These are phyloP conservation scores for Champsocephalus esox DNA, from an alignment of 2,797 vertebrate species.

Conservation along the genomic window DNA sequence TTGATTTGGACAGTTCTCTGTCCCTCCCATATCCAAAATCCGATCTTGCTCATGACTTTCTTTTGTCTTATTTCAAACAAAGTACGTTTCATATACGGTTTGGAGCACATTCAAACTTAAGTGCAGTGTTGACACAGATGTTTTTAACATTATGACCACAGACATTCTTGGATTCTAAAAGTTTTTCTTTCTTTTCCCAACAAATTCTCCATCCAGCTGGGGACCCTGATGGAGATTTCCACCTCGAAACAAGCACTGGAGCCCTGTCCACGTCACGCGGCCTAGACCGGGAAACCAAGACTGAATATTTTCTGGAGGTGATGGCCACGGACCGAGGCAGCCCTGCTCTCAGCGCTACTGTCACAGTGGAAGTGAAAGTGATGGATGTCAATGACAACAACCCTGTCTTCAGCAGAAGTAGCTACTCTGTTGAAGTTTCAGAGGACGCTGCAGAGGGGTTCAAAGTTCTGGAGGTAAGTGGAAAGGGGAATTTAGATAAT, in stretches of 20 bases:
- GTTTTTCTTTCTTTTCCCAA: constrained; percentile 2
- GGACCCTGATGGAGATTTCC: constrained; percentile 90
- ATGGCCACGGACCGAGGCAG: constrained; percentile 89
- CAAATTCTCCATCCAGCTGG: constrained; percentile 83
- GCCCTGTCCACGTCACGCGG: constrained; percentile 88
- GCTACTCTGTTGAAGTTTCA: constrained; percentile 88
- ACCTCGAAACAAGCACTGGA: constrained; percentile 86
- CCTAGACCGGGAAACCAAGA: constrained; percentile 89
- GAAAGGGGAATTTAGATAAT: constrained; percentile 3
- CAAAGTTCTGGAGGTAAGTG: constrained; percentile 83
- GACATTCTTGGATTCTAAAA: constrained; percentile 4
- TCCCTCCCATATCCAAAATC: constrained; percentile 23
- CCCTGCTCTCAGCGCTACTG: constrained; percentile 86
- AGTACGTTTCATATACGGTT: constrained; percentile 19
- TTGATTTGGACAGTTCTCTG: constrained; percentile 22
- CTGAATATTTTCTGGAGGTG: constrained; percentile 87
- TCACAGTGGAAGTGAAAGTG: constrained; percentile 87
- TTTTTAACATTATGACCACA: constrained; percentile 11
- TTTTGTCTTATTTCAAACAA: constrained; percentile 40
- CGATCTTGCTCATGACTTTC: constrained; percentile 17
- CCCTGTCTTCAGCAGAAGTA: constrained; percentile 85
- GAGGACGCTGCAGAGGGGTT: constrained; percentile 89
- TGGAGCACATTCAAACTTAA: constrained; percentile 40
- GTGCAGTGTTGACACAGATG: constrained; percentile 47
- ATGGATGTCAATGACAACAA: constrained; percentile 95